These are phyloP conservation scores for Rhineura floridana DNA, from an alignment of 2,113 vertebrate species.

Conservation along the genomic window DNA sequence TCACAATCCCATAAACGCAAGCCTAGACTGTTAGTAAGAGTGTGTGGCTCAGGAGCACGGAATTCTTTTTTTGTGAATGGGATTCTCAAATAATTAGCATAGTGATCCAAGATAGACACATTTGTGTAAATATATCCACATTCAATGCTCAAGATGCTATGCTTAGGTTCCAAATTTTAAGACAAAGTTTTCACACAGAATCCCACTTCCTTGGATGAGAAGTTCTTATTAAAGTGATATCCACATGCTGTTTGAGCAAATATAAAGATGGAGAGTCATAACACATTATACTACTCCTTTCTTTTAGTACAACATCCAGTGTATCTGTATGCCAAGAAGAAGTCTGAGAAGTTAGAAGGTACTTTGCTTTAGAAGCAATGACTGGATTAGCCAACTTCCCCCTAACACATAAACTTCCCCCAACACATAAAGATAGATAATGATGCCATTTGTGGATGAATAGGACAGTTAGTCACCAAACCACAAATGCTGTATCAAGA, in stretches of 20 bases:
- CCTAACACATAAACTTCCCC: neutral
- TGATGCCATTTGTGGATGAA: neutral
- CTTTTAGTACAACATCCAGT: neutral
- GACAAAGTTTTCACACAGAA: neutral
- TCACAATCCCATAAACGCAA: neutral
- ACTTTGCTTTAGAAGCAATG: neutral
- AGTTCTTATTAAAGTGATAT: constrained; percentile 1
- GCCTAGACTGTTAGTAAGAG: neutral
- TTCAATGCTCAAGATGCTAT: neutral
- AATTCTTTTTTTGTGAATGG: neutral
- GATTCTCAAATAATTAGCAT: neutral
- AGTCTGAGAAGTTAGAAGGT: neutral
- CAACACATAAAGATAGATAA: neutral
- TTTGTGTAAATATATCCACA: neutral
- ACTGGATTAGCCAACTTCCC: neutral
- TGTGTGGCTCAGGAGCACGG: neutral
- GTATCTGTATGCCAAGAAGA: neutral
- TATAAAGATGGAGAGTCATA: constrained; percentile 5
- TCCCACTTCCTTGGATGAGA: neutral
- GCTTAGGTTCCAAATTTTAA: neutral
- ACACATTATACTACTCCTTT: neutral
- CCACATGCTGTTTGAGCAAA: constrained; percentile 23
- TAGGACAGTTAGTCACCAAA: neutral
- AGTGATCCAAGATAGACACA: neutral
- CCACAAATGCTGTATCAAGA: neutral